phyloP scores from a whole-genome alignment of 2,113 vertebrate genomes.

The Vombatus ursinus region DNA sequence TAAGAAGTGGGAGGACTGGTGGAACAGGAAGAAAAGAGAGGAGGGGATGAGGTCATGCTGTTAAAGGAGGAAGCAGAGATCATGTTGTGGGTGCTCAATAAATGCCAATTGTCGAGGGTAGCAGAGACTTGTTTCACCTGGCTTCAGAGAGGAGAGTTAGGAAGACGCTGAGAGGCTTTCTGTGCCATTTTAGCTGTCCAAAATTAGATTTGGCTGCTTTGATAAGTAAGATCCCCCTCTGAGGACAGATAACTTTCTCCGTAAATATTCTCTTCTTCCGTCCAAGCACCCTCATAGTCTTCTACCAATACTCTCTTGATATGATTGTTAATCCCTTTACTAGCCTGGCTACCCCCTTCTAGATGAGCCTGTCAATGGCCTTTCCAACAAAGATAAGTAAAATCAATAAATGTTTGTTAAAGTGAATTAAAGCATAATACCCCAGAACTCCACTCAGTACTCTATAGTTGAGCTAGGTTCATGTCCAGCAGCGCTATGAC shows the following conservation, averaged over 20 bases:
- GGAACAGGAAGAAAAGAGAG: background rate
- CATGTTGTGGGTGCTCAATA: background rate
- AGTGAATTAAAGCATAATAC: background rate
- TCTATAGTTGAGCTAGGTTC: background rate
- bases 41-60: background rate
- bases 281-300: background rate
- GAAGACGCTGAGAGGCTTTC: background rate
- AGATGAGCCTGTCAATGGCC: background rate
- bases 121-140: background rate
- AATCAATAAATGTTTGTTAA: background rate
- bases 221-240: background rate
- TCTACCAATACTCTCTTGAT: background rate
- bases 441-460: background rate
- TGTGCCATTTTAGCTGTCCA: background rate
- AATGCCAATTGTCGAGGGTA: background rate
- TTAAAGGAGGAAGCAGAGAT: background rate
- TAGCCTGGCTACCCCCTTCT: background rate
- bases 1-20: background rate
- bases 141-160: background rate
- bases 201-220: background rate
- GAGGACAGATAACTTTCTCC: background rate
- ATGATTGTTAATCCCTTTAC: background rate
- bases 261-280: background rate
- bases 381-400: background rate
- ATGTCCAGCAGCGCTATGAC: background rate